These are phyloP conservation scores for Alouatta palliata DNA, from an alignment of 2,113 vertebrate genomes.

Conservation along the genomic window DNA sequence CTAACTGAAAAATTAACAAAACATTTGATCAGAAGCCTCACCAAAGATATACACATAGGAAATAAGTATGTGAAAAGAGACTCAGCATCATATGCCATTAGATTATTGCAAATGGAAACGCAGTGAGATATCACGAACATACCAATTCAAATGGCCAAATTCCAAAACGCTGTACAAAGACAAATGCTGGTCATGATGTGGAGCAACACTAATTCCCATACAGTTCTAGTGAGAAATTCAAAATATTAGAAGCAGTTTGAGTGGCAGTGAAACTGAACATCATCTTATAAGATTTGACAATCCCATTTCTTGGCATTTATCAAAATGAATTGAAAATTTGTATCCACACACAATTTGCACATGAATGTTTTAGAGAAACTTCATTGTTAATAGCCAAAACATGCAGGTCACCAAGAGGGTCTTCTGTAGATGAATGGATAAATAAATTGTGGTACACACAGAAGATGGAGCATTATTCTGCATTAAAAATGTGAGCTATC, in stretches of 20 bases:
- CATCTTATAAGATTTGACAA: neutral
- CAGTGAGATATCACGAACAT: neutral
- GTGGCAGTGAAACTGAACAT: neutral
- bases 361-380: neutral
- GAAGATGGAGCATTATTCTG: neutral
- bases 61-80: neutral
- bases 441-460: neutral
- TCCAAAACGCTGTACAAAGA: neutral
- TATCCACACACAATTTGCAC: neutral
- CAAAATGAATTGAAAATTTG: neutral
- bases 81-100: neutral
- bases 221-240: neutral
- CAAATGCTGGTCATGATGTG: neutral
- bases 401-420: neutral
- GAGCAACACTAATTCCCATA: neutral
- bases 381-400: neutral
- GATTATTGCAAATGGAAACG: neutral
- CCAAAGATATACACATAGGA: neutral
- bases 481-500: neutral
- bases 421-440: neutral
- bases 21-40: neutral
- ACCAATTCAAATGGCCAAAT: neutral
- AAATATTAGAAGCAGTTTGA: neutral
- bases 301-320: too few relatives aligned
- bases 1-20: neutral